A percentile compares a stretch with the other conserved stretches of the same genome.
phyloP scores from a whole-genome alignment of 1,140 invertebrate genomes.

The Agrypnia vestita region DNA sequence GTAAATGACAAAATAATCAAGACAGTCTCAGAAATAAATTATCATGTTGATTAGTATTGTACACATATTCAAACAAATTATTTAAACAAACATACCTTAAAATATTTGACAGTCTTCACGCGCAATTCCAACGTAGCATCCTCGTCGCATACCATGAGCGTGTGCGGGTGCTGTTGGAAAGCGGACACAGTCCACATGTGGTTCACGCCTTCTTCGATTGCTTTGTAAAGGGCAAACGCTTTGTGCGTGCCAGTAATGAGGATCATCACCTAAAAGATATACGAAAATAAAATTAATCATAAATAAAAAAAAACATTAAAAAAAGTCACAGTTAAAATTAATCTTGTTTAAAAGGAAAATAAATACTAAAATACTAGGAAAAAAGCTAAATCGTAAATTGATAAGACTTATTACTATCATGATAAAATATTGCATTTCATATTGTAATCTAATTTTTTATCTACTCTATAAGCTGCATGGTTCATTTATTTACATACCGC shows the following conservation, averaged over 20 bases:
- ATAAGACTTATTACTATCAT: too few species aligned
- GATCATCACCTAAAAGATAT: slow-evolving; percentile 88
- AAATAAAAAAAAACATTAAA: background rate
- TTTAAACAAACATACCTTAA: slow-evolving; percentile 82
- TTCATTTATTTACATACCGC: too few species aligned
- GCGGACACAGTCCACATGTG: slow-evolving; percentile 99
- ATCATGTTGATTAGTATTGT: background rate
- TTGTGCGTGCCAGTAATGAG: slow-evolving; percentile 98
- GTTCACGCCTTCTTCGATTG: slow-evolving; percentile 97
- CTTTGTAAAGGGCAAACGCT: slow-evolving; percentile 96
- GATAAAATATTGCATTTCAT: too few species aligned
- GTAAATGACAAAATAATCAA: too few species aligned
- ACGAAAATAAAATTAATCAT: background rate
- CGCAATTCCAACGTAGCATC: slow-evolving; percentile 96
- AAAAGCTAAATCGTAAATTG: too few species aligned
- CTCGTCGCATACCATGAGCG: slow-evolving; percentile 97
- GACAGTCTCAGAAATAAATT: background rate
- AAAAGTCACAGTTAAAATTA: background rate
- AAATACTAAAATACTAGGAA: too few species aligned
- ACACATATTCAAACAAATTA: background rate
- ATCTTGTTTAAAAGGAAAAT: too few species aligned
- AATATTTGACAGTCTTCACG: slow-evolving; percentile 99
- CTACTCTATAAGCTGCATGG: too few species aligned
- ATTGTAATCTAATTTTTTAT: too few species aligned
- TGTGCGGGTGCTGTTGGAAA: slow-evolving; percentile 95